Evolutionary conservation across 1,140 invertebrate genomes (phyloP), one percentile per base, ranked within the genome.

Genomic region (Heliconius congener): DNA sequence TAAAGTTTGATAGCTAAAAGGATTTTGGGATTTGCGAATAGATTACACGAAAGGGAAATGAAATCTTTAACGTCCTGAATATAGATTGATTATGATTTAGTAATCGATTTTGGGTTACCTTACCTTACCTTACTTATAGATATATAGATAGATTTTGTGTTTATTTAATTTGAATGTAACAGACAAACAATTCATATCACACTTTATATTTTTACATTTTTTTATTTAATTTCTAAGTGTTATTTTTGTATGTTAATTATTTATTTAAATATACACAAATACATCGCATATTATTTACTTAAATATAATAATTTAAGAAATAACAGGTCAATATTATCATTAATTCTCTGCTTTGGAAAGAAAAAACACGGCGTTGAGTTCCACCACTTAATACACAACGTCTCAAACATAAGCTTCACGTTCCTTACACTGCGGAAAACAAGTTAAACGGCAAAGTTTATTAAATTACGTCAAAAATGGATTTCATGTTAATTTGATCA

Each of bases 1-100:
- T 52, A 70, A 27, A 77, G 46, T 70, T 70, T 70, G 66, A 75
- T 75, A 71, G 39, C 42, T 77, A 77, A 77, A 77, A 72, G 76
- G 66, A 77, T 77, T 37, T 71, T 77, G 70, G 8, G 70, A 70
- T 71, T 76, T 52, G 13, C 60, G 27, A 66, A 66, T 66, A 66
- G 27, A 66, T 66, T 66, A 66, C 27, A 66, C 60, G 27, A 16
- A 66, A 30, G 11, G 60, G 11, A 66, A 66, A 66, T 30, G 60
- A 30, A n/a, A 30, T 30, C 27, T 27, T 27, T 66, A 27, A 66
- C 60, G 60, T 27, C 27, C 60, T 30, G 30, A 66, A 66, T 66
- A 66, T 30, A 0, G 60, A 66, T 30, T 30, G 60, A 66, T 27
- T 30, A 16, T n/a, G 13, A 66, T 8, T 2, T 66, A 23, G 55